A percentile compares a stretch with the other conserved stretches of the same genome.
These are phyloP conservation scores for Trachelus stipa DNA, from an alignment of 2,888 invertebrate genomes.

Conservation along the genomic window DNA sequence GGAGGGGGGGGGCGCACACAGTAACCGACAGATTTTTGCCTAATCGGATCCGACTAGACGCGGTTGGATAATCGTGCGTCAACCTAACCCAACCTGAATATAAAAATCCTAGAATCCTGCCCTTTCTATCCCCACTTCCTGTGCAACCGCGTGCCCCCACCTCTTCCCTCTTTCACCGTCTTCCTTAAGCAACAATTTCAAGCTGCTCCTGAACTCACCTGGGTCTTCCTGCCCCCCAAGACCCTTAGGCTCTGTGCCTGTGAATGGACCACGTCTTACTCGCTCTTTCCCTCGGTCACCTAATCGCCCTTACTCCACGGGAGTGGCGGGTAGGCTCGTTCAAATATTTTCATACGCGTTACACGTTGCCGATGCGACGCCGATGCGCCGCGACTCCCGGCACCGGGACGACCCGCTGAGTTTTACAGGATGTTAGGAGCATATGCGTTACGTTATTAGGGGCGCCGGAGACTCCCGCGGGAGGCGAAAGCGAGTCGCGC, in stretches of 20 bases:
- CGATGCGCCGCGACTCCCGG: constrained; percentile 17
- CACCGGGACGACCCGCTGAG: constrained; percentile 61
- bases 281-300: not conserved
- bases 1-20: not conserved
- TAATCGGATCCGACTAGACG: constrained; percentile 54
- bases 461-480: constrained; percentile 19
- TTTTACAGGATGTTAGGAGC: constrained; percentile 61
- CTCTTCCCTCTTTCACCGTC: not conserved
- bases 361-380: constrained; percentile 12
- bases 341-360: not conserved
- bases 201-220: not conserved
- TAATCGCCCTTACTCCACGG: not conserved
- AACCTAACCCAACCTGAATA: not conserved
- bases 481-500: constrained; percentile 1
- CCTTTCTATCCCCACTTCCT: not conserved
- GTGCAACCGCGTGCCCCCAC: not conserved
- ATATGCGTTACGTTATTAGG: constrained; percentile 65
- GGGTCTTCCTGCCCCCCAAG: too few species aligned
- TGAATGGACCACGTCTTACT: not conserved
- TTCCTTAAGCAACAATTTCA: not conserved
- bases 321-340: not conserved
- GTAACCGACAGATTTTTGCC: constrained; percentile 37
- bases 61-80: constrained; percentile 43
- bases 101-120: not conserved
- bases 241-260: not conserved